Base-by-base conservation (phyloP, 2,113 vertebrate genomes). In the Salvelinus fontinalis region DNA sequence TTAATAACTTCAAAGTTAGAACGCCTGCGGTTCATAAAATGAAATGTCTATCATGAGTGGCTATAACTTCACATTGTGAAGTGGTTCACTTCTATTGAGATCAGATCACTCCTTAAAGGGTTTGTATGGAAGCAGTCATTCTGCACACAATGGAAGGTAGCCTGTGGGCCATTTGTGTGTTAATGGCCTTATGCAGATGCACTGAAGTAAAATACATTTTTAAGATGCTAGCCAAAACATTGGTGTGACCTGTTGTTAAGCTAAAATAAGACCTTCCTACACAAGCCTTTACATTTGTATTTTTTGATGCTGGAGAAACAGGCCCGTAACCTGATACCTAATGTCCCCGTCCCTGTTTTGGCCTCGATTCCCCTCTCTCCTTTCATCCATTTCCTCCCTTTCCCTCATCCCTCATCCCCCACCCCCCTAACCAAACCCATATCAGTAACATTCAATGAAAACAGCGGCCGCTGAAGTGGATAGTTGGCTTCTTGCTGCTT, bases 271-370 rank as follows among this genome's bases (percentile, higher is more conserved):
- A 24, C 49, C 60, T 39, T 31, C 65, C 51, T 87, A 68, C 89
- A 84, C 80, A 64, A 0, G 88, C 9, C 39, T 44, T 44, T 11
- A 44, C 39, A 44, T 62, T 22, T 62, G 0, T 9, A 0, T 22
- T n/a, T 62, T 67, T 39, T 70, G 68, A 62, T 73, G 74, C 70
- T 73, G 71, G 70, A 54, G n/a, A 39, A 62, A 76, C 67, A 22
- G 74, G 72, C 67, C 57, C 87, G 90, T 86, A 90, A 92, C 78
- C 79, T 79, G 89, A 92, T 74, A 84, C 84, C 5, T 31, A 57
- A 26, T 57, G 73, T 73, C 71, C 73, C 78, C 12, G 77, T 86
- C 68, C 78, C 81, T 34, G 48, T 2, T 44, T 44, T 11, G 39
- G 39, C 76, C 84, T 69, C 78, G 0, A 14, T 20, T 29, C 67